Conservation (phyloP, 2,113 vertebrate genomes). For the Lynx canadensis region DNA sequence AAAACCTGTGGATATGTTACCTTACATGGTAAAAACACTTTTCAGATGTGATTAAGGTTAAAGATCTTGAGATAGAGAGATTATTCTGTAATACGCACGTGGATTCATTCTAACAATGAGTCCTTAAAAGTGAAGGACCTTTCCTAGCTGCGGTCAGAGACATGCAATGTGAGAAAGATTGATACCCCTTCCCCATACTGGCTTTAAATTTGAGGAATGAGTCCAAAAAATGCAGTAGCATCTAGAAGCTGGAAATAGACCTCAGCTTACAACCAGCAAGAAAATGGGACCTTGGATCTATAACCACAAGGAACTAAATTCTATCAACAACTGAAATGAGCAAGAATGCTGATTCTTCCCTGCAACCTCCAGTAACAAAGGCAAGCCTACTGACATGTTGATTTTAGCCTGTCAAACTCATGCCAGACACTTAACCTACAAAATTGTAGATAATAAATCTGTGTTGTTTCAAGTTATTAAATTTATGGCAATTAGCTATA, state of each 20-base stretch:
- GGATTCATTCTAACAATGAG: background rate
- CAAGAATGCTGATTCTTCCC: background rate
- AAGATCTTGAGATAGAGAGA: background rate
- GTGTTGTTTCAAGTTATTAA: background rate
- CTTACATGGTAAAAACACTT: background rate
- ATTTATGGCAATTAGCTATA: background rate
- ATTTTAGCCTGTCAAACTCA: background rate
- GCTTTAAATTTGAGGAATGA: background rate
- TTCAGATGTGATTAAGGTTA: background rate
- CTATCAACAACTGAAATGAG: background rate
- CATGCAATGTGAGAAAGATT: background rate
- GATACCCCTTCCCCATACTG: background rate
- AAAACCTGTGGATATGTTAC: background rate
- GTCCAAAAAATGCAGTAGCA: background rate
- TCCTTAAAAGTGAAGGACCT: background rate
- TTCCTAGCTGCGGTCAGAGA: background rate
- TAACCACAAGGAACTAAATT: background rate
- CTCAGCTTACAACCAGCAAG: background rate
- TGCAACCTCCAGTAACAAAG: background rate
- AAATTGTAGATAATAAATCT: background rate
- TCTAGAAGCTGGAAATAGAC: background rate
- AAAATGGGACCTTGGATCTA: background rate
- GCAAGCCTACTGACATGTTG: background rate
- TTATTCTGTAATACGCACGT: background rate
- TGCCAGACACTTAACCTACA: background rate